Conservation (phyloP, 2,888 invertebrate species). For the Andrena bicolor region DNA sequence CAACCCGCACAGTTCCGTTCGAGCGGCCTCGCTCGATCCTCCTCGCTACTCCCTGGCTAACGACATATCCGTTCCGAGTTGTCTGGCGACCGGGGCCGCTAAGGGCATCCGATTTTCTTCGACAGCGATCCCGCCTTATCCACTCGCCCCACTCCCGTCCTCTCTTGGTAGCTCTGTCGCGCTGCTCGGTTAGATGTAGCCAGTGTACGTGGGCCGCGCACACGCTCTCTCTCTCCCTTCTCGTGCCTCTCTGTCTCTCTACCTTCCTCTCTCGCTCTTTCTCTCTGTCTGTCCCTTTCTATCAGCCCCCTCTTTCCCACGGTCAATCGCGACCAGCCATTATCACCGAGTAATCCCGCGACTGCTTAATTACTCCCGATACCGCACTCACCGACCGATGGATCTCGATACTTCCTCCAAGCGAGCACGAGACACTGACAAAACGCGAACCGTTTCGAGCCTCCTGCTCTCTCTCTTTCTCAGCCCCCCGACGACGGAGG, state of each 20-base stretch:
- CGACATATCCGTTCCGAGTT: slow-evolving; percentile 47
- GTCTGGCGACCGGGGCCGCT: background rate
- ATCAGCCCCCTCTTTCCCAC: background rate
- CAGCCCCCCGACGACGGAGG: slow-evolving; percentile 1
- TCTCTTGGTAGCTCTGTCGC: background rate
- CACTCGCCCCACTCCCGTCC: background rate
- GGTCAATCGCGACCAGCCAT: slow-evolving; percentile 55
- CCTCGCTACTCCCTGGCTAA: slow-evolving; percentile 18
- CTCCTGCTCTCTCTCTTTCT: slow-evolving; percentile 5
- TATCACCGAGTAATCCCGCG: slow-evolving; percentile 47
- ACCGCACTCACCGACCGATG: slow-evolving; percentile 54
- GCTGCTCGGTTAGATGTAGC: slow-evolving; percentile 20
- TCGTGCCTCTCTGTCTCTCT: background rate
- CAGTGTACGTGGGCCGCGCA: slow-evolving; percentile 29
- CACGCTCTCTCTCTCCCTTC: slow-evolving; percentile 16
- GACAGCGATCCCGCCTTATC: slow-evolving; percentile 44
- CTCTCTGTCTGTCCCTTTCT: background rate
- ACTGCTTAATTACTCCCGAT: slow-evolving; percentile 63
- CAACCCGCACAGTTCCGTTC: background rate
- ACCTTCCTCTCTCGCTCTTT: background rate
- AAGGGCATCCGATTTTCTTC: slow-evolving; percentile 54
- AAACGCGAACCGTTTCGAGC: slow-evolving; percentile 35
- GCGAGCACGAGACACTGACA: slow-evolving; percentile 40
- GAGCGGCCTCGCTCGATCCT: slow-evolving; percentile 1
- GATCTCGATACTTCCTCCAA: slow-evolving; percentile 44